Conservation (phyloP, 2,113 vertebrate genomes). For the Clarias gariepinus region DNA sequence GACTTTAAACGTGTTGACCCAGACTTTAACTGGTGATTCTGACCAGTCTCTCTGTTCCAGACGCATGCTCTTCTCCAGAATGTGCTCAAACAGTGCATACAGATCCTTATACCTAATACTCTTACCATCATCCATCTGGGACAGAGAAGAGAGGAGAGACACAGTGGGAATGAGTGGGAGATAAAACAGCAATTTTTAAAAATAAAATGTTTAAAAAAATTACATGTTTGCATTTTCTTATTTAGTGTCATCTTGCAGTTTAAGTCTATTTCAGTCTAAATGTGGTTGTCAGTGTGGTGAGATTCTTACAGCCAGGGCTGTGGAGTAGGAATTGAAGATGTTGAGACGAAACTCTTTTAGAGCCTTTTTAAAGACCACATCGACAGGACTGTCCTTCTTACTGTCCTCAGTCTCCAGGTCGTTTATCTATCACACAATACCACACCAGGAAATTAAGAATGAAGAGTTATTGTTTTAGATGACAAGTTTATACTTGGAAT, state of each 20-base stretch:
- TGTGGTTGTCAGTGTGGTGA: not conserved
- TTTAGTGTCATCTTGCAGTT: not conserved
- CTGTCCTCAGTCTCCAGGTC: slow-evolving; percentile 92
- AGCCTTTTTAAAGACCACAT: slow-evolving; percentile 96
- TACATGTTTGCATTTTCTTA: not conserved
- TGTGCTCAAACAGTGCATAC: slow-evolving; percentile 93
- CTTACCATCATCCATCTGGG: slow-evolving; percentile 91
- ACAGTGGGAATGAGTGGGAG: not conserved
- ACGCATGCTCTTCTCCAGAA: slow-evolving; percentile 95
- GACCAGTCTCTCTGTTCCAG: slow-evolving; percentile 93
- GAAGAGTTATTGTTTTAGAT: not conserved
- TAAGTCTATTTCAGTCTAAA: not conserved
- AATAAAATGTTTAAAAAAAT: not conserved
- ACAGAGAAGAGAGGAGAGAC: not conserved
- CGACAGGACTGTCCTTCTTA: slow-evolving; percentile 95
- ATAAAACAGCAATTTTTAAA: not conserved
- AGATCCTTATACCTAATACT: slow-evolving; percentile 97
- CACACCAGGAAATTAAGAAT: not conserved
- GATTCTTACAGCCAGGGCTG: slow-evolving; percentile 82
- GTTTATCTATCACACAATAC: slow-evolving; percentile 77
- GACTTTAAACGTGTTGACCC: slow-evolving; percentile 98
- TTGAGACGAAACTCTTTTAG: slow-evolving; percentile 96
- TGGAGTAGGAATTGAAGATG: slow-evolving; percentile 97
- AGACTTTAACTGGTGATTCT: slow-evolving; percentile 94
- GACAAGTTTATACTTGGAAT: not conserved